A percentile compares a stretch with the other conserved stretches of the same genome.
Conservation (phyloP, 2,888 invertebrate species). For the Petrophora chlorosata region DNA sequence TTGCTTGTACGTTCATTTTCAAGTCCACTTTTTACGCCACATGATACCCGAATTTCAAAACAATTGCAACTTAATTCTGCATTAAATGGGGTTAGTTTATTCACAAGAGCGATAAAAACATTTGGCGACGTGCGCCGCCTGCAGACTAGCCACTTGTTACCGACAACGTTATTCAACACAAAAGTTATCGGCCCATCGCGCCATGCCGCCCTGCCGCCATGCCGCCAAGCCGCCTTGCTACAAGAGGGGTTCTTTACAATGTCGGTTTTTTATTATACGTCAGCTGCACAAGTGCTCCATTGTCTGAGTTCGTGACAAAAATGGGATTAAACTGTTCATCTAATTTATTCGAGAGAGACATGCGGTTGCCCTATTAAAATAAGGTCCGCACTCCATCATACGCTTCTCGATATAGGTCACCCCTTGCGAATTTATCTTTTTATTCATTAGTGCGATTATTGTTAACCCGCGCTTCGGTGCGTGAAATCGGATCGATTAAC, state of each 20-base stretch:
- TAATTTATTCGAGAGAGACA: constrained; percentile 46
- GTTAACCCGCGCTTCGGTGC: constrained; percentile 60
- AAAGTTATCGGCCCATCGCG: constrained; percentile 13
- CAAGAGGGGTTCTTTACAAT: constrained; percentile 37
- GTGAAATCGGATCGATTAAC: constrained; percentile 75
- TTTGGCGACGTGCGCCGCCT: constrained; percentile 28
- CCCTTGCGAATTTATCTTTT: constrained; percentile 62
- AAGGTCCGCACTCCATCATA: constrained; percentile 42
- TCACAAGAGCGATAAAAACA: constrained; percentile 31
- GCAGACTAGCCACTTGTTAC: constrained; percentile 37
- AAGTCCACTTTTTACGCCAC: constrained; percentile 8
- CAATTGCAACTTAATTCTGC: constrained; percentile 12
- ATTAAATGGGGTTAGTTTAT: constrained; percentile 23
- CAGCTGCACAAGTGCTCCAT: constrained; percentile 77
- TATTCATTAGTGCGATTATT: constrained; percentile 73
- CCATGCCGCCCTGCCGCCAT: constrained; percentile 6
- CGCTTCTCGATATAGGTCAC: constrained; percentile 32
- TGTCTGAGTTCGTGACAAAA: constrained; percentile 55
- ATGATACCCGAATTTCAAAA: constrained; percentile 15
- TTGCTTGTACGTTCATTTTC: neutral
- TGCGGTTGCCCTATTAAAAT: constrained; percentile 35
- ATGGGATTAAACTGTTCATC: constrained; percentile 60
- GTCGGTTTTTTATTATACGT: constrained; percentile 65
- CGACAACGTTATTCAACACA: constrained; percentile 30
- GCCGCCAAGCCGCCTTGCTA: too few relatives aligned